Conservation (phyloP, 92 coral and sea anemone species). For the Metridium senile region DNA sequence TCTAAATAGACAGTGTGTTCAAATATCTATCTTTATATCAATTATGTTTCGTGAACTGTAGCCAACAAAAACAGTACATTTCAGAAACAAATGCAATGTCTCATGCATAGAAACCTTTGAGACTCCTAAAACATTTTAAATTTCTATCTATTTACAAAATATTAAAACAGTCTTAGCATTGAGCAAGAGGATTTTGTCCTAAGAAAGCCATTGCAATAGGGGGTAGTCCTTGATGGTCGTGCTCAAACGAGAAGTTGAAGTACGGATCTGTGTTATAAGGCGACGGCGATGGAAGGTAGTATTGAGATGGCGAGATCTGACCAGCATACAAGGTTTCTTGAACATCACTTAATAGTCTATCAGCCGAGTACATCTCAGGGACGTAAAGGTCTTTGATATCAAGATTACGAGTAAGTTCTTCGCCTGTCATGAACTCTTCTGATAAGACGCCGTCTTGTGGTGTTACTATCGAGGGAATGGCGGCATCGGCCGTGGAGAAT, state of each 20-base stretch:
- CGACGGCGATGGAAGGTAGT: conserved; percentile 70
- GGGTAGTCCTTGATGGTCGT: conserved; percentile 76
- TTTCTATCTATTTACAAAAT: not conserved
- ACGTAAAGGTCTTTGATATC: conserved; percentile 97
- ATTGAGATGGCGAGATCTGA: conserved; percentile 85
- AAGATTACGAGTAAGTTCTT: conserved; percentile 91
- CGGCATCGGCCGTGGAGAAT: conserved; percentile 64
- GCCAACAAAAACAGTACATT: not conserved
- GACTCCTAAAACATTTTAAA: not conserved
- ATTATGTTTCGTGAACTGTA: not conserved
- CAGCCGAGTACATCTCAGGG: conserved; percentile 86
- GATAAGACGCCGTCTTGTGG: conserved; percentile 60
- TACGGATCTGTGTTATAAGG: conserved; percentile 59
- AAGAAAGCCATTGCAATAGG: conserved; percentile 89
- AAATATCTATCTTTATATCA: not conserved
- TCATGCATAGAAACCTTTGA: not conserved
- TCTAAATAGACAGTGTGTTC: not conserved
- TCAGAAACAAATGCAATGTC: not conserved
- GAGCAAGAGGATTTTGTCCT: conserved; percentile 65
- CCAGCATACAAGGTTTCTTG: conserved; percentile 69
- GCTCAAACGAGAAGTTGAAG: conserved; percentile 78
- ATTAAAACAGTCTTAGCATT: not conserved
- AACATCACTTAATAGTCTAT: conserved; percentile 58
- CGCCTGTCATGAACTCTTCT: conserved; percentile 96
- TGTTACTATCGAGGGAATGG: conserved; percentile 66